Base-by-base conservation (phyloP, 2,888 invertebrate species). In the Cerastis rubricosa region DNA sequence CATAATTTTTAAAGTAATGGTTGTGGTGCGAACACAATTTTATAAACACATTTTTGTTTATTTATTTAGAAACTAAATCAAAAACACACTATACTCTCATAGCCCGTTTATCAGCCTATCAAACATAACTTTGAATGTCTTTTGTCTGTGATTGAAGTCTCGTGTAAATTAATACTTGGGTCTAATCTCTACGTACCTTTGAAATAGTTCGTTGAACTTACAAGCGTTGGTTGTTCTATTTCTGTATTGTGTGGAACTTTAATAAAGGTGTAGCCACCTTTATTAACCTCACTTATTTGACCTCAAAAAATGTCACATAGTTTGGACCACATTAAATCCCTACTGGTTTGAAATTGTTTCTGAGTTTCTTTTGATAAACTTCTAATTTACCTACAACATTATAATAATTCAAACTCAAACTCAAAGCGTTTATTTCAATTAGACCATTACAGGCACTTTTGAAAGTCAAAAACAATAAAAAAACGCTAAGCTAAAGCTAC, bases 131-230 rank as follows among this genome's bases (percentile, higher is more conserved):
- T 45, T 8, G 5, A 69, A 79, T 70, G 59, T 70, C 69, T 74
- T 61, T 72, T 61, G 66, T 70, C n/a, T 57, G 14, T 70, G 75
- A 74, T 68, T 65, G 47, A 81, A 81, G 61, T 43, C 66, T 19
- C 19, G n/a, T 29, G 25, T 40, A n/a, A n/a, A 72, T 80, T 57
- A 47, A 66, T 78, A 61, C 47, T 57, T 49, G 47, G 22, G 22
- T 25, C 47, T 69, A 69, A 69, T 77, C 68, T 65, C 14, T 29
- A 51, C 47, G 8, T 29, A 51, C 59, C 83, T 70, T 83, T 78
- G 70, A 43, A 82, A 49, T 49, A 66, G 79, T 83, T 66, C 51
- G 14, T 47, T 66, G 54, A 80, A 78, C 54, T 83, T 45, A n/a
- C 25, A 12, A 70, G 14, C 47, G 61, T 49, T 5, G 14, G 43